Percentiles rank a stretch among this genome's conserved stretches.
Conservation (phyloP, 2,888 invertebrate species). For the Lydus trimaculatus region DNA sequence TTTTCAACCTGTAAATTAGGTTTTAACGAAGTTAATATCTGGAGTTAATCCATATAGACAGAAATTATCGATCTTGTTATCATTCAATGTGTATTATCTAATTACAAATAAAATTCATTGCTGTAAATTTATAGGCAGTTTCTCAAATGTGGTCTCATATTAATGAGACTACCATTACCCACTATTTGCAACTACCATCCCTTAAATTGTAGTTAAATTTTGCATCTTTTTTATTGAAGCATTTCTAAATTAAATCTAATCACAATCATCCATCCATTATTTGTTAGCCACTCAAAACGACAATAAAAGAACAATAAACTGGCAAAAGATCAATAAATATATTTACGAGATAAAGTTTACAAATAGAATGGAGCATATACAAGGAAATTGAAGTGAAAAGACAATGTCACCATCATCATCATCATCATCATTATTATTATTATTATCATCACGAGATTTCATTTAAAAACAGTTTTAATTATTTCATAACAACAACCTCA, state of each 20-base stretch:
- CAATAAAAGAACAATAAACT: background rate
- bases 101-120: background rate
- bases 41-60: background rate
- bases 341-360: background rate
- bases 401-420: background rate
- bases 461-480: conserved; percentile 34
- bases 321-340: background rate
- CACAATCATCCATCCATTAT: conserved; percentile 23
- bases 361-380: background rate
- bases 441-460: conserved; percentile 20
- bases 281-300: background rate
- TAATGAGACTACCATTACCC: background rate
- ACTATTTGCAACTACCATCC: background rate
- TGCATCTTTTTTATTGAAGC: background rate
- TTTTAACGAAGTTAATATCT: conserved; percentile 2
- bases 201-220: background rate
- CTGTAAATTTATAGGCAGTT: background rate
- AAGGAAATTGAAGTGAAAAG: conserved; percentile 8
- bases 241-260: conserved; percentile 38
- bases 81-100: background rate
- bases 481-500: conserved; percentile 18
- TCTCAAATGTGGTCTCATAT: background rate
- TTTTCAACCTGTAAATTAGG: background rate
- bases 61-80: background rate
- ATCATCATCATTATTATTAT: no score